phyloP scores from a whole-genome alignment of 2,888 invertebrate species.

The Philereme transversata region DNA sequence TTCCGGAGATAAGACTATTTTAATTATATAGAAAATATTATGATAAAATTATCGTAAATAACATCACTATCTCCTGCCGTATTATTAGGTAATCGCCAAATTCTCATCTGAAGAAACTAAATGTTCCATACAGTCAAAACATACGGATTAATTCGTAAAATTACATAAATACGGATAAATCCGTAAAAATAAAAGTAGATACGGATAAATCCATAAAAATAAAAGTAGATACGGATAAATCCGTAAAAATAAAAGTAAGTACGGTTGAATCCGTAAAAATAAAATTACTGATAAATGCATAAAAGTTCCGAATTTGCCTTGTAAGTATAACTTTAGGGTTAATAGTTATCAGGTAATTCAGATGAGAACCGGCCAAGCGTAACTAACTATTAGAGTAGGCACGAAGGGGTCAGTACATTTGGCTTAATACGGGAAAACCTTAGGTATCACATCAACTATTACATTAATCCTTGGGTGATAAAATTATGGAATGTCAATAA shows the following conservation, averaged over 20 bases:
- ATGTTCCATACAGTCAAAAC: neutral
- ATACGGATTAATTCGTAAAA: neutral
- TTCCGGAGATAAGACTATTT: conserved; percentile 41
- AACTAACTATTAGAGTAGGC: conserved; percentile 70
- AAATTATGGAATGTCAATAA: conserved; percentile 64
- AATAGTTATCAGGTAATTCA: conserved; percentile 4
- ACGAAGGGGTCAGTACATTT: conserved; percentile 83
- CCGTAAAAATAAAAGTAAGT: neutral
- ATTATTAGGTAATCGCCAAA: conserved; percentile 46
- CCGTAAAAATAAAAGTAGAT: neutral
- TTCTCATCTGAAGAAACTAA: conserved; percentile 23
- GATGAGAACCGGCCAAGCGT: conserved; percentile 42
- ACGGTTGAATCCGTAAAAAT: neutral
- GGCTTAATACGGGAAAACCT: conserved; percentile 78
- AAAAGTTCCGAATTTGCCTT: neutral
- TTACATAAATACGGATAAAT: neutral
- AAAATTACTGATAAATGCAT: neutral
- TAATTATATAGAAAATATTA: conserved; percentile 33
- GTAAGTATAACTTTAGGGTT: neutral
- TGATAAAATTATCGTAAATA: conserved; percentile 25
- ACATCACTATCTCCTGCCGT: conserved; percentile 41
- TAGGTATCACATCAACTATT: conserved; percentile 78
- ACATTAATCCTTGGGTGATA: conserved; percentile 59
- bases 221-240: conserved; percentile 1
- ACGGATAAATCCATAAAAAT: neutral